Evolutionary conservation across 2,888 invertebrate species (phyloP).

Genomic region (Cecidostiba fungosa): DNA sequence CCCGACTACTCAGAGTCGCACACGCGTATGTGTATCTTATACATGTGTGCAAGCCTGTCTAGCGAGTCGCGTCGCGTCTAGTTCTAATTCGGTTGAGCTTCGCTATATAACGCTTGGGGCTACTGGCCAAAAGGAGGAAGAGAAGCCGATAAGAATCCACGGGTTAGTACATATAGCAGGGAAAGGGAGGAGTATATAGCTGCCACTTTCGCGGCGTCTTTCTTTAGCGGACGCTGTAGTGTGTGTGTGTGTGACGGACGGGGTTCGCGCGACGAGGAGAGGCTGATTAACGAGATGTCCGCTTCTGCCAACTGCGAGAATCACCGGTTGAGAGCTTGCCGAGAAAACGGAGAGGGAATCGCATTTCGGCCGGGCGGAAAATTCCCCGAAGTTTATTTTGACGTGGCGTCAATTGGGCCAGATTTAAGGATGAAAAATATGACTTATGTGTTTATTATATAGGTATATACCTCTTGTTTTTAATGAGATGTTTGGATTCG

Average conservation of each 20-base stretch:
- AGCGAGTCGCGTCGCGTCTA: constrained; percentile 10
- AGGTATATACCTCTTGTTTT: no score
- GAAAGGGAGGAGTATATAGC: constrained; percentile 1
- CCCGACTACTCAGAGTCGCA: constrained; percentile 41
- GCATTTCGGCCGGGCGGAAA: neutral
- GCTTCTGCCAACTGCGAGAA: constrained; percentile 31
- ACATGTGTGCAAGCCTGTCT: neutral
- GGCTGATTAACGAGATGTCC: constrained; percentile 58
- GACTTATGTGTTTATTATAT: no score
- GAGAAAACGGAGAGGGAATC: neutral
- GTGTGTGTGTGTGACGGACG: constrained; percentile 7
- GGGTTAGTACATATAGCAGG: neutral
- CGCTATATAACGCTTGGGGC: neutral
- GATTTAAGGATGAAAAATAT: neutral
- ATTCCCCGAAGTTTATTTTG: neutral
- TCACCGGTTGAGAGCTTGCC: neutral
- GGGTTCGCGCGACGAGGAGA: neutral
- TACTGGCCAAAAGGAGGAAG: neutral
- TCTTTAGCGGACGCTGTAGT: neutral
- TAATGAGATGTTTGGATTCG: no score
- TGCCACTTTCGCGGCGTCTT: constrained; percentile 3
- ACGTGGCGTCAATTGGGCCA: neutral
- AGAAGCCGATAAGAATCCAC: constrained; percentile 12
- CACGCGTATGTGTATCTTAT: neutral
- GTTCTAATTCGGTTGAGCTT: constrained; percentile 54